phyloP scores from a whole-genome alignment of 2,888 invertebrate genomes.

The Drosophila kanekoi region DNA sequence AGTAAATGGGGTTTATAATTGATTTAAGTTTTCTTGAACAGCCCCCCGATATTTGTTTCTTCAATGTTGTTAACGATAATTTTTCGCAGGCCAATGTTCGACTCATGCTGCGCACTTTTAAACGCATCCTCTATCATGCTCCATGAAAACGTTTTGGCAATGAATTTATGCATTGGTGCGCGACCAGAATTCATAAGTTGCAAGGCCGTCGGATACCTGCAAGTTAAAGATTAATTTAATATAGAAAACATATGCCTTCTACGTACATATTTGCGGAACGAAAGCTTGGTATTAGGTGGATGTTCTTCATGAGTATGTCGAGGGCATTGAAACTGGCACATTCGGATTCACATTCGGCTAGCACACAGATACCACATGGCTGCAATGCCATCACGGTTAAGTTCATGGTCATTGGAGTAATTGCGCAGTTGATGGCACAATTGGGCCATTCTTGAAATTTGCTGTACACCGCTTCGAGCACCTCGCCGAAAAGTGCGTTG shows the following conservation, averaged over 20 bases:
- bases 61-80: constrained; percentile 69
- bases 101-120: constrained; percentile 69
- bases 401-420: constrained; percentile 78
- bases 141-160: constrained; percentile 62
- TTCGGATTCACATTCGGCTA: constrained; percentile 80
- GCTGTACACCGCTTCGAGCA: constrained; percentile 62
- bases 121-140: constrained; percentile 68
- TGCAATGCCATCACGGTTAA: constrained; percentile 74
- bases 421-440: constrained; percentile 79
- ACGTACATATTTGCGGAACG: constrained; percentile 81
- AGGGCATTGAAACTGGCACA: constrained; percentile 80
- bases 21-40: constrained; percentile 11
- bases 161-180: constrained; percentile 67
- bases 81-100: constrained; percentile 73
- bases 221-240: not conserved
- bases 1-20: constrained; percentile 4
- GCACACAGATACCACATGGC: constrained; percentile 73
- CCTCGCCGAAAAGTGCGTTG: constrained; percentile 49
- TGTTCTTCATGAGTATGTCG: constrained; percentile 81
- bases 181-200: constrained; percentile 71
- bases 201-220: constrained; percentile 79
- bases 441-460: constrained; percentile 70
- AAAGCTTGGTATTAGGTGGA: constrained; percentile 77
- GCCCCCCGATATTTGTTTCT: constrained; percentile 16
- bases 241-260: not conserved